Evolutionary conservation across 2,113 vertebrate species (phyloP).

Genomic region (Ptilonorhynchus violaceus): DNA sequence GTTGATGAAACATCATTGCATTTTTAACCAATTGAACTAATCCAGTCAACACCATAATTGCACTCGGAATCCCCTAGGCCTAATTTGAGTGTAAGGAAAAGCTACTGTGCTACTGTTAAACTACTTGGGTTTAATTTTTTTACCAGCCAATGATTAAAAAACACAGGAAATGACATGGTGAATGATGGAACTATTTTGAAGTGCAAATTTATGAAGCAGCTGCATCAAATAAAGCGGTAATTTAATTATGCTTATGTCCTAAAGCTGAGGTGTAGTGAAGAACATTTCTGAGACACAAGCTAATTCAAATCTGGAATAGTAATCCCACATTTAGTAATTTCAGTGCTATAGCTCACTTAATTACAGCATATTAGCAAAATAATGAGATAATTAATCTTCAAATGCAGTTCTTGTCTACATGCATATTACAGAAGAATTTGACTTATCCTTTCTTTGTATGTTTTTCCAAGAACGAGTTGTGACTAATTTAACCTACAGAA

Average conservation of each 20-base stretch:
- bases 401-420: slow-evolving; percentile 50
- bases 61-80: background rate
- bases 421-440: slow-evolving; percentile 65
- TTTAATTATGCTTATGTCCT: slow-evolving; percentile 57
- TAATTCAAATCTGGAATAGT: slow-evolving; percentile 42
- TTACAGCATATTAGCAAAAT: slow-evolving; percentile 67
- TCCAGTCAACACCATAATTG: slow-evolving; percentile 2
- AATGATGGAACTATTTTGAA: slow-evolving; percentile 43
- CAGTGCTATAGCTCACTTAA: slow-evolving; percentile 58
- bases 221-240: slow-evolving; percentile 60
- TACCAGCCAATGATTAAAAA: slow-evolving; percentile 44
- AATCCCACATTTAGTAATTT: slow-evolving; percentile 70
- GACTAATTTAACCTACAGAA: slow-evolving; percentile 70
- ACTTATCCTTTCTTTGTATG: slow-evolving; percentile 56
- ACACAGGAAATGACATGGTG: slow-evolving; percentile 56
- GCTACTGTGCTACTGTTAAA: slow-evolving; percentile 20
- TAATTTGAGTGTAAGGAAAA: slow-evolving; percentile 29
- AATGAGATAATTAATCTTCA: slow-evolving; percentile 73
- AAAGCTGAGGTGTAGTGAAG: slow-evolving; percentile 51
- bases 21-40: slow-evolving; percentile 6
- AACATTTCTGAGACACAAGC: slow-evolving; percentile 44
- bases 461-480: slow-evolving; percentile 75
- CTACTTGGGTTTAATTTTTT: slow-evolving; percentile 13
- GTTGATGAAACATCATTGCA: slow-evolving; percentile 46
- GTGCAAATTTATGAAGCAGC: slow-evolving; percentile 50